Base-by-base conservation (phyloP, 1,140 invertebrate genomes). In the Apis cerana region DNA sequence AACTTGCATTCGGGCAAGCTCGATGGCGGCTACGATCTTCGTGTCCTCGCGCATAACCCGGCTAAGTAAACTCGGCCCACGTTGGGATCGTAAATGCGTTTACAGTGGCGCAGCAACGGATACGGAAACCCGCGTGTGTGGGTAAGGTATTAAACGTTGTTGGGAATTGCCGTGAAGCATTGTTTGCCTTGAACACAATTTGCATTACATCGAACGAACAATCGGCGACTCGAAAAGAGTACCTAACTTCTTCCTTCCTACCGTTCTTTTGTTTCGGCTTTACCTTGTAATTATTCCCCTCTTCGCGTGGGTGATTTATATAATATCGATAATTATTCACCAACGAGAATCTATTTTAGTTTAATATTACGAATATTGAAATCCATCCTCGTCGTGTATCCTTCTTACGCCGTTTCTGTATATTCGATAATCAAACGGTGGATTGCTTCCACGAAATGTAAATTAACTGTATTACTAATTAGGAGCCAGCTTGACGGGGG, bases 61-160 rank as follows among this genome's bases (percentile, higher is more conserved):
- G 71, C 81, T 85, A 86, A 89, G 82, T 89, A 89, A 89, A 89
- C 81, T 61, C 81, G 59, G 23, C 81, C 87, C 87, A 89, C 87
- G 87, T 89, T 72, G 48, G 52, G 75, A 79, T 88, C 88, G 88
- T 86, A 89, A 89, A 88, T 83, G 84, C 76, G 87, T 70, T 75
- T 69, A 76, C 84, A 88, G 76, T 86, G 87, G 86, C 84, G 87
- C 88, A 83, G 85, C 59, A 54, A 65, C 33, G 67, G 5, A 43
- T 43, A 27, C 23, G 71, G 33, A 62, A 83, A 72, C 56, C 50
- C 48, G 33, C 0, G 33, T 2, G n/a, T 15, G 56, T n/a, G 9
- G 27, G 10, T 23, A 23, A 19, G 33, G 43, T 59, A 68, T 75
- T 75, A 81, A 52, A 52, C 67, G 80, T 58, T 43, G 27, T 17